phyloP scores from a whole-genome alignment of 1,140 invertebrate species.

The Calliphora vicina region DNA sequence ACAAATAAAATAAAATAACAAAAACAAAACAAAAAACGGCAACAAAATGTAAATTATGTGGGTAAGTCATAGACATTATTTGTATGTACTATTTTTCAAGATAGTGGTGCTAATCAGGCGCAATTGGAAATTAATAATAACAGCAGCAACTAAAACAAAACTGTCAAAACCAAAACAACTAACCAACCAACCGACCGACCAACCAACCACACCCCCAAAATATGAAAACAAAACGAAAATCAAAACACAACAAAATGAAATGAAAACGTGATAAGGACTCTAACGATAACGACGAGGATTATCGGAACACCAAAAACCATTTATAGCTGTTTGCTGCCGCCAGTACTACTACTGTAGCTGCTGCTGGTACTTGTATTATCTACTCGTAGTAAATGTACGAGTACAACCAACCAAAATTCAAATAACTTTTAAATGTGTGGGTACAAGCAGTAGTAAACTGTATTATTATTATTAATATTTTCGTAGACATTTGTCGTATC shows the following conservation, averaged over 20 bases:
- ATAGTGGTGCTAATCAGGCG: conserved; percentile 8
- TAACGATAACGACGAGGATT: conserved; percentile 10
- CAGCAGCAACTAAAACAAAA: not conserved
- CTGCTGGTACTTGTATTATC: not conserved
- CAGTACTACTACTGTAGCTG: not conserved
- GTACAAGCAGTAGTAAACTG: not conserved
- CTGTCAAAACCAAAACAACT: not conserved
- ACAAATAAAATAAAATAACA: not conserved
- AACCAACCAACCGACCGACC: not conserved
- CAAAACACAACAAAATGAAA: not conserved
- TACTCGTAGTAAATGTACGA: not conserved
- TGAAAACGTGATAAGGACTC: not conserved
- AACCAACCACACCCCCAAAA: conserved; percentile 11
- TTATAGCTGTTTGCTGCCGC: not conserved
- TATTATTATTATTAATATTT: not conserved
- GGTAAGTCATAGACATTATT: not conserved
- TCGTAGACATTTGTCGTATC: not conserved
- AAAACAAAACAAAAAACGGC: not conserved
- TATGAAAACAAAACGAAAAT: not conserved
- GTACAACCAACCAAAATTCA: not conserved
- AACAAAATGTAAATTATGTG: not conserved
- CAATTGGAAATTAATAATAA: not conserved
- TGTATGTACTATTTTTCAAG: not conserved
- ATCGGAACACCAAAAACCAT: not conserved
- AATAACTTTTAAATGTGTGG: not conserved